phyloP scores from a whole-genome alignment of 2,888 invertebrate genomes.

The Azorinus chamasolen region DNA sequence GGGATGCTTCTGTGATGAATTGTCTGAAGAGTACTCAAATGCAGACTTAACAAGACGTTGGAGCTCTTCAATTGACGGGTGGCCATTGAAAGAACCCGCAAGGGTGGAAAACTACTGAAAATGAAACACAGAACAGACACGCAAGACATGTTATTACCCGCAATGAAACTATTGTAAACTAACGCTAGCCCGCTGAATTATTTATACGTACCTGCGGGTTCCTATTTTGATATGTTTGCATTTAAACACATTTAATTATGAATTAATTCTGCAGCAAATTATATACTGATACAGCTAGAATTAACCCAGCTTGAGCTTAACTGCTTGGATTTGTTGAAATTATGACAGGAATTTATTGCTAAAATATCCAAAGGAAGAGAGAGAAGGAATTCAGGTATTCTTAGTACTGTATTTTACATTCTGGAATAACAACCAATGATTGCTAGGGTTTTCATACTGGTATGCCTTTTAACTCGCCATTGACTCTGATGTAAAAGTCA shows the following conservation, averaged over 20 bases:
- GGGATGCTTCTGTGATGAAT: no score
- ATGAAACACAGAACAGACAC: constrained; percentile 11
- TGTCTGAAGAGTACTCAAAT: no score
- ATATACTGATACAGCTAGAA: constrained; percentile 13
- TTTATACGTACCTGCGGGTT: constrained; percentile 14
- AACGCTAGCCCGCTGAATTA: constrained; percentile 17
- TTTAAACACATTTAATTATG: constrained; percentile 25
- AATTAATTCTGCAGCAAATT: constrained; percentile 26
- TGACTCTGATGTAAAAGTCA: no score
- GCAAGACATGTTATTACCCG: constrained; percentile 23
- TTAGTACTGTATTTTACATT: no score
- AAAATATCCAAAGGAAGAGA: no score
- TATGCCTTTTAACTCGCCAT: no score
- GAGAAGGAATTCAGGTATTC: no score
- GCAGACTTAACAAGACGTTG: no score
- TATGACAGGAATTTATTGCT: background rate
- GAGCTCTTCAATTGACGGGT: no score
- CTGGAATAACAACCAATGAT: no score
- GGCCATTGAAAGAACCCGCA: no score
- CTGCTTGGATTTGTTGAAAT: background rate
- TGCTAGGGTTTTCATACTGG: no score
- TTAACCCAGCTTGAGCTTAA: constrained; percentile 7
- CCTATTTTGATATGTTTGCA: constrained; percentile 22
- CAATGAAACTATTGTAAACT: constrained; percentile 18
- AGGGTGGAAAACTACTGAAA: background rate